phyloP scores from a whole-genome alignment of 2,113 vertebrate species.

The Pycnonotus jocosus region DNA sequence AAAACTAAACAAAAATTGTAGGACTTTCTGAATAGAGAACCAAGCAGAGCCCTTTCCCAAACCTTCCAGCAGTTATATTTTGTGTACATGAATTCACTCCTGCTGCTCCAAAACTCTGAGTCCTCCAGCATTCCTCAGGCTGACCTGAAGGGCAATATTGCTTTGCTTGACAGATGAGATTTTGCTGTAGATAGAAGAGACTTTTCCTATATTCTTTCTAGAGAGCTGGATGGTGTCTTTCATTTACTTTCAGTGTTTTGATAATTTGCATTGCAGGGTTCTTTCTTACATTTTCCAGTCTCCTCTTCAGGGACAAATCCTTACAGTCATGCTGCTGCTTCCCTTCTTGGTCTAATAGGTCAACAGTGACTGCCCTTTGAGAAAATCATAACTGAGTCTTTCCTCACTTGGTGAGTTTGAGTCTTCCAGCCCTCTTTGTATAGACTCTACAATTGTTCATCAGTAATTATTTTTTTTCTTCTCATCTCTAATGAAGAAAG shows the following conservation, averaged over 20 bases:
- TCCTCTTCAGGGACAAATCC: background rate
- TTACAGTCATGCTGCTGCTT: background rate
- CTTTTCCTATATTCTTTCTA: background rate
- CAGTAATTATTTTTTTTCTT: background rate
- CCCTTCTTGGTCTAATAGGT: background rate
- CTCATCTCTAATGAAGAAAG: background rate
- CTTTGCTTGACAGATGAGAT: background rate
- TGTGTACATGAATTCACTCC: background rate
- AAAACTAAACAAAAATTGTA: background rate
- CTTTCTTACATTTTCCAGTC: background rate
- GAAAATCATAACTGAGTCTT: background rate
- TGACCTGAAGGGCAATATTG: background rate
- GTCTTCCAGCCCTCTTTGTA: background rate
- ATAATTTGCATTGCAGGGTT: background rate
- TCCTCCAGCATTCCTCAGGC: background rate
- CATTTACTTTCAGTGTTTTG: background rate
- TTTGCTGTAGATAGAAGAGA: background rate
- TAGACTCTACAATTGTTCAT: background rate
- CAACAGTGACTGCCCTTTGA: background rate
- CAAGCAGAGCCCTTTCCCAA: background rate
- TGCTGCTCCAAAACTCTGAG: background rate
- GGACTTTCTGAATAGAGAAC: background rate
- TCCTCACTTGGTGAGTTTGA: background rate
- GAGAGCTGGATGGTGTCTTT: background rate
- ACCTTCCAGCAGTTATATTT: background rate